These are phyloP conservation scores for Paradoxurus hermaphroditus DNA, from an alignment of 2,113 vertebrate species.

Conservation along the genomic window DNA sequence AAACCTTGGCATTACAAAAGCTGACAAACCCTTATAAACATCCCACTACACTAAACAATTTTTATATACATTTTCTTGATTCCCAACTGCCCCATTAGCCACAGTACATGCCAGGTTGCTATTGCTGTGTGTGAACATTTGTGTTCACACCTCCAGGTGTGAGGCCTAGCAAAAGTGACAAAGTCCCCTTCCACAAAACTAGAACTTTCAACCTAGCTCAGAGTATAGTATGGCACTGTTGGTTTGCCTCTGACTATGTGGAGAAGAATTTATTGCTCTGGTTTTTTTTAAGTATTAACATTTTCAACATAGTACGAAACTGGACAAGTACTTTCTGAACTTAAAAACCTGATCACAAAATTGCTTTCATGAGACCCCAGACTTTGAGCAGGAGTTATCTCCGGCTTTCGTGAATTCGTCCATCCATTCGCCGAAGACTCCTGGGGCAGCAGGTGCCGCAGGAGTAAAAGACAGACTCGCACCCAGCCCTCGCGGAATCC, in stretches of 20 bases:
- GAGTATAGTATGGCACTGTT: no score
- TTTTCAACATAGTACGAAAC: background rate
- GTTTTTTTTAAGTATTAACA: background rate
- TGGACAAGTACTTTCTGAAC: background rate
- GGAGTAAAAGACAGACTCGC: background rate
- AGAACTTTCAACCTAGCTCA: background rate
- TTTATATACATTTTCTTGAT: background rate
- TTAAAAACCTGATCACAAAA: background rate
- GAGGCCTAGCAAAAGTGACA: background rate
- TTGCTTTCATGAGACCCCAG: background rate
- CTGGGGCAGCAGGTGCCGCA: no score
- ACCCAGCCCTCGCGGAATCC: background rate
- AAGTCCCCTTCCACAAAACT: background rate
- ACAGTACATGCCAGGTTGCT: no score
- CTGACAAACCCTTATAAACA: background rate
- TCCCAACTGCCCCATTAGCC: background rate
- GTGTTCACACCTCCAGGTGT: background rate
- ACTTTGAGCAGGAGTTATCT: background rate
- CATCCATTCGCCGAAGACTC: background rate
- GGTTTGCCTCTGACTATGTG: background rate
- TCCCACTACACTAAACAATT: background rate
- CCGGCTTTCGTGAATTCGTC: background rate
- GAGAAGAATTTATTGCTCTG: background rate
- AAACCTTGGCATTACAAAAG: background rate
- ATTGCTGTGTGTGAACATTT: background rate